Evolutionary conservation across 2,797 vertebrate genomes (phyloP).

Genomic region (Leucoraja ocellata): DNA sequence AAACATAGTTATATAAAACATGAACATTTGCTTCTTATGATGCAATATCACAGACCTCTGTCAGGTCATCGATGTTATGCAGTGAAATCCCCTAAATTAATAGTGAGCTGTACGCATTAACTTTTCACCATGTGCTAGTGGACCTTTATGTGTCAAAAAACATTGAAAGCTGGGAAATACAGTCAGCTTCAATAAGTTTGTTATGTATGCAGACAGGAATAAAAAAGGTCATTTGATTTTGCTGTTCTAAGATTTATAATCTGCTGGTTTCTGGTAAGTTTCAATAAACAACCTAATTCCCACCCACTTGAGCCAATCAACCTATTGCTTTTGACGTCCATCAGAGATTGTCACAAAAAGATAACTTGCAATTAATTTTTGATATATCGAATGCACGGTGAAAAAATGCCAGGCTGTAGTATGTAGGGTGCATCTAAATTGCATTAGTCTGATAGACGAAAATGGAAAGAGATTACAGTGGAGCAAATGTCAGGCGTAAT

Average conservation of each 20-base stretch:
- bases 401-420: not conserved
- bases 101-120: not conserved
- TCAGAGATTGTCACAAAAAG: not conserved
- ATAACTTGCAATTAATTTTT: constrained; percentile 10
- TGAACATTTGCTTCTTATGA: not conserved
- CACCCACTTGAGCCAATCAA: not conserved
- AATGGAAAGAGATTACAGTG: not conserved
- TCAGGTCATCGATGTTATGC: not conserved
- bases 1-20: not conserved
- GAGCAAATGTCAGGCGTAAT: too few relatives aligned
- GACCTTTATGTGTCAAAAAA: not conserved
- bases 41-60: not conserved
- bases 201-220: not conserved
- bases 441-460: not conserved
- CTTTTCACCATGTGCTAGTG: not conserved
- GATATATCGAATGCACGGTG: too few relatives aligned
- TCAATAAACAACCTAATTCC: not conserved
- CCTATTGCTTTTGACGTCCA: not conserved
- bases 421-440: not conserved
- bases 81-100: not conserved
- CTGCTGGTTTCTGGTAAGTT: not conserved
- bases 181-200: not conserved
- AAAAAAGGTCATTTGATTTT: not conserved
- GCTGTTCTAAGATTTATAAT: not conserved
- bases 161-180: not conserved